These are phyloP conservation scores for Serilophus lunatus DNA, from an alignment of 2,113 vertebrate genomes.

Conservation along the genomic window DNA sequence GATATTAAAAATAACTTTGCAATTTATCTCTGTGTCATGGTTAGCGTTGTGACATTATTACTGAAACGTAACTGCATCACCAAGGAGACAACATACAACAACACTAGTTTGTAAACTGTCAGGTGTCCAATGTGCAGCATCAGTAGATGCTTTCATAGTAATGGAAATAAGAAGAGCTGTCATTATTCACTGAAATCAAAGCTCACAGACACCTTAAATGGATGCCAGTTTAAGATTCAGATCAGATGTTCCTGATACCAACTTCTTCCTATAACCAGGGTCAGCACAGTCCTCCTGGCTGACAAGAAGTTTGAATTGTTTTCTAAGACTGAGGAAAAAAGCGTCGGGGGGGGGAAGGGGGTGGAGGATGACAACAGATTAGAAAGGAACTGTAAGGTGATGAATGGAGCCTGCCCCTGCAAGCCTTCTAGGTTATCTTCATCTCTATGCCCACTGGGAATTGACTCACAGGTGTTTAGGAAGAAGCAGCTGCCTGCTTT, in stretches of 20 bases:
- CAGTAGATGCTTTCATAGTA: not conserved
- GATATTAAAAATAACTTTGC: not conserved
- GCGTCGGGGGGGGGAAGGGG: not conserved
- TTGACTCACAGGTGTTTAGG: constrained; percentile 62
- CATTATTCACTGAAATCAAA: not conserved
- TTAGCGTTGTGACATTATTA: not conserved
- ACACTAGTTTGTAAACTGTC: not conserved
- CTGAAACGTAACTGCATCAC: not conserved
- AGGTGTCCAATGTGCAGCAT: not conserved
- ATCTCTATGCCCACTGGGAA: constrained; percentile 60
- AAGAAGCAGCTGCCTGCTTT: constrained; percentile 57
- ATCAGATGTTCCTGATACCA: not conserved
- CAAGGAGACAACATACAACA: not conserved
- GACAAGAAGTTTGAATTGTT: not conserved
- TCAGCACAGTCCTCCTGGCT: not conserved
- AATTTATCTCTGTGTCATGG: not conserved
- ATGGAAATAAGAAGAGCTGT: not conserved
- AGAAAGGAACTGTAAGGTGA: not conserved
- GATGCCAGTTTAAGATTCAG: not conserved
- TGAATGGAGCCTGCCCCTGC: constrained; percentile 31
- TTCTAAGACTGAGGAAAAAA: not conserved
- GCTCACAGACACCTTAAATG: not conserved
- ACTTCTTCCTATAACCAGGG: not conserved
- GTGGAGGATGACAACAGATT: constrained; percentile 10
- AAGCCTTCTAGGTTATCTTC: constrained; percentile 54